Evolutionary conservation across 2,888 invertebrate genomes (phyloP), one percentile per base, ranked within the genome.

Genomic region (Argyra leucocephala): DNA sequence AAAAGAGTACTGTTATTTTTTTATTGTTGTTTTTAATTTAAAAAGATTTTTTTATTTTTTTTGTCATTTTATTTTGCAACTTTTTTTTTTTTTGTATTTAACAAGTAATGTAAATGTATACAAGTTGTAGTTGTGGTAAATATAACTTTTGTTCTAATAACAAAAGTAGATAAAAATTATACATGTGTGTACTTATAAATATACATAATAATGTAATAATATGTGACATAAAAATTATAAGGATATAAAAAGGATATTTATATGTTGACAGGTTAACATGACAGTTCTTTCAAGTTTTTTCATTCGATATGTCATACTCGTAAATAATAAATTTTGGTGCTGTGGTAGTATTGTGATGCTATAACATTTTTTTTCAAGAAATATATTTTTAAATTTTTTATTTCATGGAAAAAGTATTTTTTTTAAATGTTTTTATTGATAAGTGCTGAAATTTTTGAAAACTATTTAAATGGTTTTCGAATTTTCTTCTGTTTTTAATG

Each of bases 241-340:
- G 48, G 15, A 48, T 48, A 48, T 48, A 48, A 48, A 48, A 48
- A 48, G 48, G 48, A 48, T 48, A 48, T 48, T 48, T 48, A 48
- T 48, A 48, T 48, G 48, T 48, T 48, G 48, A 48, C 48, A 48
- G 18, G 48, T 48, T 48, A 48, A 48, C 48, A 48, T 48, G 48
- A 48, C 48, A 48, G 48, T 18, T 48, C 48, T 48, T 48, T 48
- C 18, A 48, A 48, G 18, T 48, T 18, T 48, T 37, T n/a, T n/a
- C n/a, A n/a, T n/a, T n/a, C n/a, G n/a, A n/a, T n/a, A n/a, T n/a
- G n/a, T n/a, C n/a, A n/a, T n/a, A n/a, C n/a, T n/a, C n/a, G n/a
- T n/a, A n/a, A n/a, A n/a, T n/a, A n/a, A n/a, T n/a, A n/a, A n/a
- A n/a, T n/a, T n/a, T n/a, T n/a, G n/a, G n/a, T n/a, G n/a, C n/a